Percentiles rank a stretch among this genome's conserved stretches.
These are phyloP conservation scores for Lutjanus erythropterus DNA, from an alignment of 2,113 vertebrate species.

Conservation along the genomic window DNA sequence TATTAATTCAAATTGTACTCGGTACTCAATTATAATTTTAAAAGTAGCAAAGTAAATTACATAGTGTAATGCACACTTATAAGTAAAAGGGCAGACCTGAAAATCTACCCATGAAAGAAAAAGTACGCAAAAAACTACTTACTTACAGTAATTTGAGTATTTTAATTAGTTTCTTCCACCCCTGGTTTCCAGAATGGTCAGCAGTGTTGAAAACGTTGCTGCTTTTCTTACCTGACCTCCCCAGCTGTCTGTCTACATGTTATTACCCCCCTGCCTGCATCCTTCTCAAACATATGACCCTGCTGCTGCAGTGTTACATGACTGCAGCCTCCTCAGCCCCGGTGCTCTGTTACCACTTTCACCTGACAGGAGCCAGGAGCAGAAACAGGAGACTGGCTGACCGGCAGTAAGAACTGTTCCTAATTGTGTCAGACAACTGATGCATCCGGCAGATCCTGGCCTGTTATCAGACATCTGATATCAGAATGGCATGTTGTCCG, in stretches of 20 bases:
- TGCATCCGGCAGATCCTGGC: slow-evolving; percentile 35
- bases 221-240: not conserved
- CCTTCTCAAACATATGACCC: slow-evolving; percentile 27
- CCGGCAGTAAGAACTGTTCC: slow-evolving; percentile 17
- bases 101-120: no score
- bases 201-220: no score
- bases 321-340: slow-evolving; percentile 20
- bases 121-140: no score
- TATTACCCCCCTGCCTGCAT: not conserved
- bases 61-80: no score
- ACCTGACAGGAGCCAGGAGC: slow-evolving; percentile 26
- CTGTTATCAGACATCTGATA: slow-evolving; percentile 23
- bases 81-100: no score
- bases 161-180: no score
- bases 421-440: slow-evolving; percentile 52
- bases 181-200: no score
- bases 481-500: slow-evolving; percentile 7
- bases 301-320: slow-evolving; percentile 19
- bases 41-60: no score
- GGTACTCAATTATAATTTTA: no score
- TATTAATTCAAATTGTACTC: no score
- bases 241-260: not conserved
- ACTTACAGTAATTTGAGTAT: no score
- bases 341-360: slow-evolving; percentile 74
- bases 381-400: slow-evolving; percentile 53